These are phyloP conservation scores for Drosophila punjabiensis DNA, from an alignment of 1,140 invertebrate species.

Conservation along the genomic window DNA sequence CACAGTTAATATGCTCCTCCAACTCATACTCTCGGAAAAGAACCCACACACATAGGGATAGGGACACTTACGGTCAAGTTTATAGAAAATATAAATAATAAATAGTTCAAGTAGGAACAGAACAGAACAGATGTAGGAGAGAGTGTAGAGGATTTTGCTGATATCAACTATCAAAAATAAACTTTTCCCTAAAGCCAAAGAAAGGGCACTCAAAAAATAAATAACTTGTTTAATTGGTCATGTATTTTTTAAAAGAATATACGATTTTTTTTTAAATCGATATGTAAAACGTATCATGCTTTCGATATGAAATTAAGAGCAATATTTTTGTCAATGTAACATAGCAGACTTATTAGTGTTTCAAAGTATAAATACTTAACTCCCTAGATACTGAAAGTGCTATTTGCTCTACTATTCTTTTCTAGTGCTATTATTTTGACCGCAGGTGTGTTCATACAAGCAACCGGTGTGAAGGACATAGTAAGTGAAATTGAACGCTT, in stretches of 20 bases:
- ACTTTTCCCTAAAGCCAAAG: background rate
- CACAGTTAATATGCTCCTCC: conserved; percentile 64
- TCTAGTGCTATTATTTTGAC: background rate
- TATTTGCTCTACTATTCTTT: background rate
- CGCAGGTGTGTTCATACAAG: background rate
- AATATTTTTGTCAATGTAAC: too few relatives aligned
- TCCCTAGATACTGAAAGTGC: too few relatives aligned
- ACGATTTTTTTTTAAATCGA: too few relatives aligned
- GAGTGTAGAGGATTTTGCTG: background rate
- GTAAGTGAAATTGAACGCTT: conserved; percentile 70
- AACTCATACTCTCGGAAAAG: conserved; percentile 11
- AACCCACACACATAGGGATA: conserved; percentile 7
- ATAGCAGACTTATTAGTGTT: too few relatives aligned
- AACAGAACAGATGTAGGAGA: background rate
- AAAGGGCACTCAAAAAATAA: background rate
- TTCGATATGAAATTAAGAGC: too few relatives aligned
- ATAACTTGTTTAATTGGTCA: background rate
- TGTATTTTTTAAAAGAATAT: too few relatives aligned
- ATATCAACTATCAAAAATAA: background rate
- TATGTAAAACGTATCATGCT: too few relatives aligned
- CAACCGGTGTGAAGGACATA: conserved; percentile 75
- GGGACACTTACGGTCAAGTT: background rate
- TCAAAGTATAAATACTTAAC: too few relatives aligned
- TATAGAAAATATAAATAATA: background rate
- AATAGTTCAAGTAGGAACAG: too few relatives aligned